These are phyloP conservation scores for Lasioglossum albipes DNA, from an alignment of 1,140 invertebrate genomes.

Conservation along the genomic window DNA sequence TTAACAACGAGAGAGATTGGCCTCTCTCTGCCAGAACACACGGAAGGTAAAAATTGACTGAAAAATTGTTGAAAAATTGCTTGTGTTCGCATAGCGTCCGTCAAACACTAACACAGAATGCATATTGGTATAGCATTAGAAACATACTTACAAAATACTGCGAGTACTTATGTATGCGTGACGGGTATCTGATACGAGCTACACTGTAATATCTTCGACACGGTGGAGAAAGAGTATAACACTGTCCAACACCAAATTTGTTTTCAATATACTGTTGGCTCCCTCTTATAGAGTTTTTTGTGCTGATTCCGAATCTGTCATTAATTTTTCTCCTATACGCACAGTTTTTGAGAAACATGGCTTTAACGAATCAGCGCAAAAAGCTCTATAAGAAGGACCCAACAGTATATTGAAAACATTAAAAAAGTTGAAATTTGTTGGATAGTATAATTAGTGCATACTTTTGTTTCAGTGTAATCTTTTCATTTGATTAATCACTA, in stretches of 20 bases:
- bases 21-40: not conserved
- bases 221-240: not conserved
- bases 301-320: too few species aligned
- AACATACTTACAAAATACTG: not conserved
- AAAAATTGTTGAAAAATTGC: not conserved
- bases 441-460: too few species aligned
- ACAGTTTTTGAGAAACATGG: too few species aligned
- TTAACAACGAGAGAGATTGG: not conserved
- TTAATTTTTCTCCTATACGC: too few species aligned
- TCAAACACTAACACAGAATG: not conserved
- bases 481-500: not conserved
- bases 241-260: too few species aligned
- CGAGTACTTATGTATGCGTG: constrained; percentile 20
- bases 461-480: not conserved
- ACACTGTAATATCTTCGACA: constrained; percentile 7
- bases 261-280: too few species aligned
- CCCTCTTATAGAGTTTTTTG: too few species aligned
- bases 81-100: not conserved
- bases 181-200: constrained; percentile 62
- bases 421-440: too few species aligned
- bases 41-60: not conserved
- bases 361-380: too few species aligned
- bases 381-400: too few species aligned
- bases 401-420: too few species aligned
- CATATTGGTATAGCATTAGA: not conserved